Evolutionary conservation across 1,140 invertebrate genomes (phyloP).

Genomic region (Drosophila arawakana): DNA sequence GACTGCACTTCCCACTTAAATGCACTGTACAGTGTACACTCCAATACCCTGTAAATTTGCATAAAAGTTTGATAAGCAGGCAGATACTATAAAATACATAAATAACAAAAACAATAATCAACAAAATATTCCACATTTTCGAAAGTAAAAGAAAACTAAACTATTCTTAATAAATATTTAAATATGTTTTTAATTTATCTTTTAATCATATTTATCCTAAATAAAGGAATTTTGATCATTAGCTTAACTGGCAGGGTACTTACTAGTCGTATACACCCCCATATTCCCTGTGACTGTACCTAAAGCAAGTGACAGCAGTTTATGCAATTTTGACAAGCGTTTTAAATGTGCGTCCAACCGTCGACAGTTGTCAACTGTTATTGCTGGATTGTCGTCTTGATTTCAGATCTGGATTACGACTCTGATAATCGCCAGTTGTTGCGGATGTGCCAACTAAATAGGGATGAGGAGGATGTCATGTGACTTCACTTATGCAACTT

Average conservation of each 20-base stretch:
- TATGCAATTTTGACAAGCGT: slow-evolving; percentile 79
- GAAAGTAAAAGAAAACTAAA: no score
- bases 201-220: no score
- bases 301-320: slow-evolving; percentile 61
- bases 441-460: slow-evolving; percentile 6
- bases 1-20: slow-evolving; percentile 8
- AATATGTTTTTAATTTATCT: no score
- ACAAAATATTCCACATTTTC: no score
- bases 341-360: slow-evolving; percentile 72
- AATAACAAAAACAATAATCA: no score
- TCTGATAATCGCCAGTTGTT: slow-evolving; percentile 58
- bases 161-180: no score
- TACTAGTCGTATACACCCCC: neutral
- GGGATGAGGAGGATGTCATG: slow-evolving; percentile 14
- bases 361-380: slow-evolving; percentile 80
- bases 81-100: no score
- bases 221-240: no score
- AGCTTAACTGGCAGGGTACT: slow-evolving; percentile 12
- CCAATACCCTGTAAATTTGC: slow-evolving; percentile 7
- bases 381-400: slow-evolving; percentile 65
- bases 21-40: neutral
- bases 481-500: slow-evolving; percentile 40
- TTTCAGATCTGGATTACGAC: slow-evolving; percentile 66
- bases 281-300: slow-evolving; percentile 23
- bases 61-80: neutral